These are phyloP conservation scores for Sinocyclocheilus anshuiensis DNA, from an alignment of 2,113 vertebrate species.

Conservation along the genomic window DNA sequence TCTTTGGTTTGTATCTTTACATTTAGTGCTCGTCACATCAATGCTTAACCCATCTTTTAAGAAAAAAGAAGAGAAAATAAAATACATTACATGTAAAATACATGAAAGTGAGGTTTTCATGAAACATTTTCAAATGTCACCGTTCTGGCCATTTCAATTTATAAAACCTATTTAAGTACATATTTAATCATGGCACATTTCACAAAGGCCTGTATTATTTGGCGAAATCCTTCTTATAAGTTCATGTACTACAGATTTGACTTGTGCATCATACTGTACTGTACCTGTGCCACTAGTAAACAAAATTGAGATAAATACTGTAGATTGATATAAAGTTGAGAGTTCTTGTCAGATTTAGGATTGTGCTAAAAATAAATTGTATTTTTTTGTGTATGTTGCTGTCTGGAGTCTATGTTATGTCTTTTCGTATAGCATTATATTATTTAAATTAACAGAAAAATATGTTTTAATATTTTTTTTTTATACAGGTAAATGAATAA, in stretches of 20 bases:
- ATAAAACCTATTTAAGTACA: neutral
- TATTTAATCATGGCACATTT: neutral
- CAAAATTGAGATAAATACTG: slow-evolving; percentile 23
- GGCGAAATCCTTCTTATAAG: neutral
- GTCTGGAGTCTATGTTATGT: neutral
- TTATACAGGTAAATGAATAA: neutral
- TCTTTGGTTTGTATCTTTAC: slow-evolving; percentile 51
- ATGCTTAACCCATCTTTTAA: neutral
- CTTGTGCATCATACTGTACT: neutral
- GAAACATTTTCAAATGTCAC: neutral
- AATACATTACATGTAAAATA: neutral
- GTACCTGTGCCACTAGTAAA: slow-evolving; percentile 13
- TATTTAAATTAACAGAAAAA: neutral
- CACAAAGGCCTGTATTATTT: slow-evolving; percentile 12
- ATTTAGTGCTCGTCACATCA: slow-evolving; percentile 10
- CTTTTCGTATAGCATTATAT: neutral
- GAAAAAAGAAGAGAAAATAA: slow-evolving; percentile 1
- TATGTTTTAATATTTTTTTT: neutral
- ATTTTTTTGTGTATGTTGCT: neutral
- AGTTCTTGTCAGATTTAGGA: neutral
- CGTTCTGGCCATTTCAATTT: neutral
- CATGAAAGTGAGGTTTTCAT: neutral
- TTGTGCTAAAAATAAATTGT: neutral
- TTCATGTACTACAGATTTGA: slow-evolving; percentile 2
- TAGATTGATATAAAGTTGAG: neutral